phyloP scores from a whole-genome alignment of 2,797 vertebrate species.

The Centroberyx gerrardi region DNA sequence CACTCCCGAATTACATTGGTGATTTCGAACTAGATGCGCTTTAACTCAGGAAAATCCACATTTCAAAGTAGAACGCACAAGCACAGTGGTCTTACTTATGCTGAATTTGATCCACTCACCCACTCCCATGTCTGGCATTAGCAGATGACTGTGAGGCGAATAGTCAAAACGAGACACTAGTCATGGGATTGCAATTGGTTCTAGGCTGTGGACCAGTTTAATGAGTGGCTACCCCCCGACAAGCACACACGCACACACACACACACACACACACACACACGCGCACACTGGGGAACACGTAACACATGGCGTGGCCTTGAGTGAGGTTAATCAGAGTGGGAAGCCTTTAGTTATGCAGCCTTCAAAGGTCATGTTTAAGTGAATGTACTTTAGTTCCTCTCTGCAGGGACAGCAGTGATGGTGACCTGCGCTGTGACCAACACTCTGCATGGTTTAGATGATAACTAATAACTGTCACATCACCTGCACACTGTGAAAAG shows the following conservation, averaged over 20 bases:
- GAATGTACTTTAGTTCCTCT: slow-evolving; percentile 21
- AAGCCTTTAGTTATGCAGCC: slow-evolving; percentile 29
- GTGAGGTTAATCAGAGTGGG: slow-evolving; percentile 39
- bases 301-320: not conserved
- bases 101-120: not conserved
- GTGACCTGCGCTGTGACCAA: not conserved
- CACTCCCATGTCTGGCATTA: not conserved
- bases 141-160: not conserved
- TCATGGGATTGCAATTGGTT: slow-evolving; percentile 1
- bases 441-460: not conserved
- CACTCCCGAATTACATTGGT: too few relatives aligned
- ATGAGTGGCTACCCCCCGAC: not conserved
- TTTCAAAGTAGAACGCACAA: too few relatives aligned
- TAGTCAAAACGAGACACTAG: not conserved
- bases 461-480: too few relatives aligned
- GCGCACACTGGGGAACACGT: not conserved
- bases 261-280: not conserved
- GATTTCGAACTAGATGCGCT: too few relatives aligned
- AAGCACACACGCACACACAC: not conserved
- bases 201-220: not conserved
- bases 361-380: slow-evolving; percentile 23
- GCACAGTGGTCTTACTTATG: not conserved
- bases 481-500: not conserved
- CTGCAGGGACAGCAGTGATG: not conserved
- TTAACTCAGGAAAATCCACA: too few relatives aligned